Evolutionary conservation across 2,888 invertebrate genomes (phyloP).

Genomic region (Plagodis pulveraria): DNA sequence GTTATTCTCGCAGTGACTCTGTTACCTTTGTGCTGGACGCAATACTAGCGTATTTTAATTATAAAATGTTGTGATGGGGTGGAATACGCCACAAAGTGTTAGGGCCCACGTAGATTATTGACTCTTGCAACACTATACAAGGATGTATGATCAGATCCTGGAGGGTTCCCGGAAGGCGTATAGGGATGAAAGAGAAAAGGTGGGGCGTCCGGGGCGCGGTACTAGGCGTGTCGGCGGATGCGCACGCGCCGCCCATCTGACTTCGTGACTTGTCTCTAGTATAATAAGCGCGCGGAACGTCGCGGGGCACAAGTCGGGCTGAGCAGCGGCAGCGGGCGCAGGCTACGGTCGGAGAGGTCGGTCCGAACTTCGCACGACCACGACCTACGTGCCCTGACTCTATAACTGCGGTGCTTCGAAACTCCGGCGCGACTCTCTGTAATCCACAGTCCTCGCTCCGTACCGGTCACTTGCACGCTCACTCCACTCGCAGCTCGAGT

Average conservation of each 20-base stretch:
- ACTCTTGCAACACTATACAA: too few relatives aligned
- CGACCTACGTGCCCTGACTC: constrained; percentile 23
- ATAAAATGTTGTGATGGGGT: too few relatives aligned
- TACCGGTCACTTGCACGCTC: background rate
- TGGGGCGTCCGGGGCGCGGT: constrained; percentile 56
- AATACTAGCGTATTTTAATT: too few relatives aligned
- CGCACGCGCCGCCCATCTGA: constrained; percentile 69
- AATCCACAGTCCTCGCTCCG: background rate
- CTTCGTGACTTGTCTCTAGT: constrained; percentile 34
- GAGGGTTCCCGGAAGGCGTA: background rate
- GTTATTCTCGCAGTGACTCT: too few relatives aligned
- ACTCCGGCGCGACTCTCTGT: background rate
- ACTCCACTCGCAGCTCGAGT: constrained; percentile 7
- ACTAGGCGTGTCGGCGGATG: constrained; percentile 65
- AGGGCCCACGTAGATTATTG: too few relatives aligned
- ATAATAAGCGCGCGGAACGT: constrained; percentile 58
- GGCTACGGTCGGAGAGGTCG: constrained; percentile 15
- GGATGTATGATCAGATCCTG: too few relatives aligned
- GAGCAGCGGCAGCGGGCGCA: constrained; percentile 11
- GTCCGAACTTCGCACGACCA: constrained; percentile 24
- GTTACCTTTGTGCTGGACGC: too few relatives aligned
- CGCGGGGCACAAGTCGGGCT: constrained; percentile 42
- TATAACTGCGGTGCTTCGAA: constrained; percentile 8
- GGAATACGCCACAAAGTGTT: too few relatives aligned
- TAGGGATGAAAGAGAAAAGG: constrained; percentile 39